Evolutionary conservation across 2,113 vertebrate species (phyloP).

Genomic region (Hucho hucho): DNA sequence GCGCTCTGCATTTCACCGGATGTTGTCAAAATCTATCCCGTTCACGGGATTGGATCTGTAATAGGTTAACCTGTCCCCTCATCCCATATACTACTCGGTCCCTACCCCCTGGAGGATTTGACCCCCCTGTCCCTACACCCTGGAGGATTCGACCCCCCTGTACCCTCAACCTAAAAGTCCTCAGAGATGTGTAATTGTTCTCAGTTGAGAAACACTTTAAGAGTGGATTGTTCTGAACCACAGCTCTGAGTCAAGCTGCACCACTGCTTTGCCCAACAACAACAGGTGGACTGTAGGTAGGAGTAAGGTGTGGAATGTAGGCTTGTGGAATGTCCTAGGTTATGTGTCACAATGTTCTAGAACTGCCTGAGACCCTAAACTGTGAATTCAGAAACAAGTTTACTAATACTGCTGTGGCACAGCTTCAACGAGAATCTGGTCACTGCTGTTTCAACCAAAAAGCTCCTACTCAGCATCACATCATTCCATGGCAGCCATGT

Average conservation of each 20-base stretch:
- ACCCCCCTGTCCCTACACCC: slow-evolving; percentile 1
- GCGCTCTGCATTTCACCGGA: no score
- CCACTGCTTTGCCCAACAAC: neutral
- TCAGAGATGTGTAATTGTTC: no score
- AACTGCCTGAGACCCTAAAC: no score
- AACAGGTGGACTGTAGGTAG: neutral
- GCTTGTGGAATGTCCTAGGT: neutral
- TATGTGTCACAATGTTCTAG: neutral
- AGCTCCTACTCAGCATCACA: slow-evolving; percentile 30
- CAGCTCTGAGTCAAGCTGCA: neutral
- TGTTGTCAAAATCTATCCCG: no score
- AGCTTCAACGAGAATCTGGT: neutral
- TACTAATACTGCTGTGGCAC: no score
- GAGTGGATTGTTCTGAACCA: neutral
- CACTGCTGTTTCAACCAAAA: slow-evolving; percentile 14
- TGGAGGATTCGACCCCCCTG: neutral
- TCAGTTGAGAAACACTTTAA: no score
- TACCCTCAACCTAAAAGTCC: neutral
- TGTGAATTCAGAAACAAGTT: no score
- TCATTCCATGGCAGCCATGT: neutral
- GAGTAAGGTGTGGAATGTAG: neutral
- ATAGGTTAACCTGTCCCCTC: neutral
- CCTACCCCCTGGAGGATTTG: neutral
- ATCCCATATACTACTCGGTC: neutral
- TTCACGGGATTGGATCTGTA: no score